Base-by-base conservation (phyloP, 2,113 vertebrate species). In the Dunckerocampus dactyliophorus region DNA sequence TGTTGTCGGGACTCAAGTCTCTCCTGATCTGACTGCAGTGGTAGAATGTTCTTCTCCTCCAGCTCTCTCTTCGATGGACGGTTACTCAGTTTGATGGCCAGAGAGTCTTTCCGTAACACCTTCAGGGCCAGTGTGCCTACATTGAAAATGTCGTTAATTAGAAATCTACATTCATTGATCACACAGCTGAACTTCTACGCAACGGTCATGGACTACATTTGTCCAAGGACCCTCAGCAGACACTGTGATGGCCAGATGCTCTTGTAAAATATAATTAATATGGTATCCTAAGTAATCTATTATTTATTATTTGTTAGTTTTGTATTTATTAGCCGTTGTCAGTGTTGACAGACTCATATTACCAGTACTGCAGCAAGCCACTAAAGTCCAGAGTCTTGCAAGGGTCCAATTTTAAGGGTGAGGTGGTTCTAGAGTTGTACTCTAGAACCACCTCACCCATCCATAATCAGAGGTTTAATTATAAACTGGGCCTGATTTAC, bases 31-130 rank as follows among this genome's bases (percentile, higher is more conserved):
- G 93, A 95, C 88, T 95, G 94, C 88, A 93, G 84, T n/a, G 92
- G 95, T 19, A 99, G 91, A 77, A 99, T 99, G 79, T 99, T 99
- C 83, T 99, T 99, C 20, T 99, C 97, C 82, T 98, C 94, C 72
- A 99, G 89, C 51, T 99, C 97, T 69, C 94, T 80, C 77, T 95
- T 93, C 2, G 96, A 94, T 28, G 97, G 97, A 69, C 97, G 93
- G 89, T 99, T 99, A 72, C 94, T 95, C 66, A 99, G 88, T 82
- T 99, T 99, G 85, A 99, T 95, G 80, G 96, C 96, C 85, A 99
- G 88, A 6, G 97, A 99, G 85, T 99, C 97, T 86, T 96, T 97
- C 67, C 95, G 91, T 81, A 96, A 87, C 69, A 99, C 92, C 85
- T 96, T 98, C 90, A 93, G 90, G 78, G 96, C 96, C 72, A 99